Percentiles rank a stretch among this genome's conserved stretches.
phyloP scores from a whole-genome alignment of 30 jellyfish, hydroid and myxozoan genomes.

The Cassiopea andromeda region DNA sequence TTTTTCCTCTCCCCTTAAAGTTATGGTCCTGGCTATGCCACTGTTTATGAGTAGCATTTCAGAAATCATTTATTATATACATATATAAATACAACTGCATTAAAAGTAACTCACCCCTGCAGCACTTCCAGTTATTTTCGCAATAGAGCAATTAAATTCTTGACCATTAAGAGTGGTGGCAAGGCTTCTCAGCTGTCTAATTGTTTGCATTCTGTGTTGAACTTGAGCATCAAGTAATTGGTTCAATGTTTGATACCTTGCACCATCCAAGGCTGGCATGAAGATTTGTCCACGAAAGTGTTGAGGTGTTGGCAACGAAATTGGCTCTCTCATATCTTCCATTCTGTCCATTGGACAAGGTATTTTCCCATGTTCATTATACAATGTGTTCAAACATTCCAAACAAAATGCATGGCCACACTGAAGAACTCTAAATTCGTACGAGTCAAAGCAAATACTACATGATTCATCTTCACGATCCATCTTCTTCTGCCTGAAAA shows the following conservation, averaged over 20 bases:
- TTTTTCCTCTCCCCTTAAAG: too few relatives aligned
- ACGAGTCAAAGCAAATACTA: slow-evolving; percentile 24
- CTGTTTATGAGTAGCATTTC: too few relatives aligned
- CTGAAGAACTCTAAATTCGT: slow-evolving; percentile 37
- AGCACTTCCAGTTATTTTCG: slow-evolving; percentile 53
- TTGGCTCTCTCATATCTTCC: slow-evolving; percentile 18
- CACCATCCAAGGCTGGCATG: neutral
- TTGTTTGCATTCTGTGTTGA: slow-evolving; percentile 19
- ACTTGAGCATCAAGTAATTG: slow-evolving; percentile 43
- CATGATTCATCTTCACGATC: slow-evolving; percentile 30
- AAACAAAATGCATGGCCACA: slow-evolving; percentile 67
- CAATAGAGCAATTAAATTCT: slow-evolving; percentile 53
- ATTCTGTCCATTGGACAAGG: slow-evolving; percentile 51
- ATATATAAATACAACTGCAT: neutral
- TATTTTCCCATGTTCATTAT: neutral
- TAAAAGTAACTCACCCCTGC: slow-evolving; percentile 17
- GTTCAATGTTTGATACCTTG: neutral
- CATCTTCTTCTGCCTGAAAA: neutral
- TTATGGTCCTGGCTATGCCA: too few relatives aligned
- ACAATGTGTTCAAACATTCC: slow-evolving; percentile 14
- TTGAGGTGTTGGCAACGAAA: slow-evolving; percentile 44
- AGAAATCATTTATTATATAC: neutral
- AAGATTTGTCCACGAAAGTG: slow-evolving; percentile 48
- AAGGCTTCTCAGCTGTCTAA: slow-evolving; percentile 17
- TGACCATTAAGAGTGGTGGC: slow-evolving; percentile 13